These are phyloP conservation scores for Limnephilus lunatus DNA, from an alignment of 2,888 invertebrate species.

Conservation along the genomic window DNA sequence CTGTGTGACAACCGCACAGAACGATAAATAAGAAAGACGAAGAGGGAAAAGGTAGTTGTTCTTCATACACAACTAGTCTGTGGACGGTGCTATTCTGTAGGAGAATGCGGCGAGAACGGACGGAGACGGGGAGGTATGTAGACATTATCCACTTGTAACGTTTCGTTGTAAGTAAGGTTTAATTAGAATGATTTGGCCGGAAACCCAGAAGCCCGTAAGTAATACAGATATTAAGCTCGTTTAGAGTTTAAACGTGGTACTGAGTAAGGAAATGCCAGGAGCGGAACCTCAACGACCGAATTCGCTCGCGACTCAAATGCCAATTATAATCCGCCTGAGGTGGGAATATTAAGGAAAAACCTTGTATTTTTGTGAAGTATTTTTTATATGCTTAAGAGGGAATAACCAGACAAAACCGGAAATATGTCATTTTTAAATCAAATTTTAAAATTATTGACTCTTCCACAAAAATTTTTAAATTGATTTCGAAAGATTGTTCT, in stretches of 20 bases:
- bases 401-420: too few species aligned
- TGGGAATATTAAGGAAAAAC: neutral
- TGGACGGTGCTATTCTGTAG: neutral
- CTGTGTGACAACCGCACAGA: neutral
- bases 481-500: too few species aligned
- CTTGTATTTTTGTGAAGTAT: neutral
- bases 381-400: neutral
- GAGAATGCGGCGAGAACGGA: constrained; percentile 10
- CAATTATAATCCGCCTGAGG: constrained; percentile 19
- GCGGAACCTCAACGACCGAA: neutral
- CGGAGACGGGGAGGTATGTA: neutral
- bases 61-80: neutral
- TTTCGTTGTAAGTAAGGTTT: constrained; percentile 40
- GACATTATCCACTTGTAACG: constrained; percentile 44
- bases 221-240: constrained; percentile 9
- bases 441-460: too few species aligned
- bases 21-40: neutral
- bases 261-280: neutral
- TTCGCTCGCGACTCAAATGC: neutral
- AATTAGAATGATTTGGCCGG: constrained; percentile 50
- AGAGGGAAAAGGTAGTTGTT: neutral
- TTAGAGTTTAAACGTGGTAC: neutral
- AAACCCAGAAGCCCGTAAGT: constrained; percentile 11
- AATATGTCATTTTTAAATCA: too few species aligned
- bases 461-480: too few species aligned